Evolutionary conservation across 2,113 vertebrate genomes (phyloP).

Genomic region (Eulacestoma nigropectus): DNA sequence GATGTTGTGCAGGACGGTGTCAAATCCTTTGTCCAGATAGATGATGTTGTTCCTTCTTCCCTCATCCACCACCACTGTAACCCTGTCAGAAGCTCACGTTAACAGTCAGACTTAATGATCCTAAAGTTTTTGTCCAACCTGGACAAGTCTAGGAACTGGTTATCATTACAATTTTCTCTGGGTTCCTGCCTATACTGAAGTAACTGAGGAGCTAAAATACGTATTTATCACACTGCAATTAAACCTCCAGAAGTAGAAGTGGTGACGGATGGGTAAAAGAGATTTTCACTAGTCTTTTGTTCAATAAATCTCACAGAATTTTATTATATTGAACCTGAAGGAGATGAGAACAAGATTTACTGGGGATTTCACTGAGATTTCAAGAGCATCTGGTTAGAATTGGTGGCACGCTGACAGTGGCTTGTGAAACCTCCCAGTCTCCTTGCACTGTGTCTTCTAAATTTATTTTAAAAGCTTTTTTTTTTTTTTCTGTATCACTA

Average conservation of each 20-base stretch:
- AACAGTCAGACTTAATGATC: background rate
- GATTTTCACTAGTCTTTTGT: background rate
- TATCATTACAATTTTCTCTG: background rate
- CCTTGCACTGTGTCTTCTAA: background rate
- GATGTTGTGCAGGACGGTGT: background rate
- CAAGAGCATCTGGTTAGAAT: background rate
- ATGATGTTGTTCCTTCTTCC: background rate
- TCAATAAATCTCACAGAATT: background rate
- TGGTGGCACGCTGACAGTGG: background rate
- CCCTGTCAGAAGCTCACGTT: background rate
- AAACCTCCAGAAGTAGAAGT: background rate
- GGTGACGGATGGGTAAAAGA: background rate
- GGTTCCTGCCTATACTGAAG: background rate
- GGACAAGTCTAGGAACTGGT: background rate
- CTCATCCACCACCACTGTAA: background rate
- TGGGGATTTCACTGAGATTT: accelerated
- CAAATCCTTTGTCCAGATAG: background rate
- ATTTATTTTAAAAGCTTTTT: background rate
- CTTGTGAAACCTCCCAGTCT: background rate
- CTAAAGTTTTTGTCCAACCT: background rate
- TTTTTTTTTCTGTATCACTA: background rate
- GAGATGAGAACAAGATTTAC: background rate
- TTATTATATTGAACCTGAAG: background rate
- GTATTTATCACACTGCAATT: background rate
- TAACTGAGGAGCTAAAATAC: background rate